These are phyloP conservation scores for Talpa occidentalis DNA, from an alignment of 2,113 vertebrate species.

Conservation along the genomic window DNA sequence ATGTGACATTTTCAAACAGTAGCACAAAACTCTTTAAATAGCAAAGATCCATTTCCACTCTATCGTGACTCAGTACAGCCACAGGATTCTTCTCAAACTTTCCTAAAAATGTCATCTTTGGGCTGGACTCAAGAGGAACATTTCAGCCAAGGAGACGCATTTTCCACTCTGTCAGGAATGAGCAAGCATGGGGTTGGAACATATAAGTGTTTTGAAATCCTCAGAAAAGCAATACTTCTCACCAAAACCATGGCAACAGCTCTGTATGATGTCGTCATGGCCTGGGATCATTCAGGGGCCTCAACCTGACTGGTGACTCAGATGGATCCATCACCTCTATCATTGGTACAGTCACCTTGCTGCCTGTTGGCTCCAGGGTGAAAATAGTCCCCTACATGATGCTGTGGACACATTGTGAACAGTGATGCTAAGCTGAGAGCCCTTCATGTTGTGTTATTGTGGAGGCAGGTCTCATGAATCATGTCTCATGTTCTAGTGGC, in stretches of 20 bases:
- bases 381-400: neutral
- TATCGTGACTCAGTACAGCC: slow-evolving; percentile 81
- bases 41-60: slow-evolving; percentile 79
- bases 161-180: slow-evolving; percentile 82
- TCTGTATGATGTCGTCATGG: slow-evolving; percentile 18
- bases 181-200: slow-evolving; percentile 70
- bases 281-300: neutral
- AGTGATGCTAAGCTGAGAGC: neutral
- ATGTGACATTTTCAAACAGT: slow-evolving; percentile 84
- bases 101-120: slow-evolving; percentile 85
- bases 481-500: neutral
- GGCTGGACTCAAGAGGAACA: slow-evolving; percentile 82
- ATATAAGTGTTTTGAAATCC: slow-evolving; percentile 74
- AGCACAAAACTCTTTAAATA: slow-evolving; percentile 83
- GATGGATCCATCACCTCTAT: neutral
- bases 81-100: slow-evolving; percentile 83
- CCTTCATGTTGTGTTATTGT: neutral
- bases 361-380: neutral
- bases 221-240: slow-evolving; percentile 78
- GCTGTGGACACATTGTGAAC: neutral
- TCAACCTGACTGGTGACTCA: neutral
- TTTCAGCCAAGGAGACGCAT: slow-evolving; percentile 79
- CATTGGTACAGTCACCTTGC: neutral
- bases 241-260: slow-evolving; percentile 75
- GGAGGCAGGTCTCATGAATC: neutral